Evolutionary conservation across 2,113 vertebrate genomes (phyloP).

Genomic region (Sus scrofa): T2T-Sscrofa CM000816.6:41466501-41467000

Average conservation of each 20-base stretch:
- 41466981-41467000: neutral
- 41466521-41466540: neutral
- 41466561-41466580: too few species aligned
- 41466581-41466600: too few species aligned
- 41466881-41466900: neutral
- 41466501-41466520: neutral
- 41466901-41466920: neutral
- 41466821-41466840: neutral
- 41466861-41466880: neutral
- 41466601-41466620: neutral
- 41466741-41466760: neutral
- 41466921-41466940: neutral
- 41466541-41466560: too few species aligned
- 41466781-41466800: neutral
- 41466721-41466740: neutral
- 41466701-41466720: neutral
- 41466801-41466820: neutral
- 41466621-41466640: neutral
- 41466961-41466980: neutral
- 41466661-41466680: neutral
- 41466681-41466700: neutral
- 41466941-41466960: neutral
- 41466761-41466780: neutral
- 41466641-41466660: fast-evolving
- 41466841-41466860: neutral